Base-by-base conservation (phyloP, 2,113 vertebrate genomes). In the Alexandromys fortis region DNA sequence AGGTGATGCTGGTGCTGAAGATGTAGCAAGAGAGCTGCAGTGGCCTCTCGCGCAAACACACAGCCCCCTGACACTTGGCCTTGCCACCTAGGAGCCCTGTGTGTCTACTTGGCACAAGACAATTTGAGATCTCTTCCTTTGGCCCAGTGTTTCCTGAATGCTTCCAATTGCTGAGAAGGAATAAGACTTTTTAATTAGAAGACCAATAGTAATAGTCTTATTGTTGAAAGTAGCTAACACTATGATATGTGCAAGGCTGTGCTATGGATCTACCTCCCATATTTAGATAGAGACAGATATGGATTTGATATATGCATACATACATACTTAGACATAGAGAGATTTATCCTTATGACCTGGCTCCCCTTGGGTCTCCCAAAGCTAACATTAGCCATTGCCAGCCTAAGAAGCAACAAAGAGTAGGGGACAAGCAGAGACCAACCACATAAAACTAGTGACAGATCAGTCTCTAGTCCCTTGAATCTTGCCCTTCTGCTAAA, bases 401-500 rank as follows among this genome's bases (percentile, higher is more conserved):
- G 65, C 49, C 75, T 92, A 5, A 17, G 30, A 65, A n/a, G 13
- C 75, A 72, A 11, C 14, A 63, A 94, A n/a, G 65, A 78, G 0
- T 14, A 3, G 7, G 33, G 68, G 42, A 17, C 13, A 2, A 38
- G 38, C 12, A 4, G 52, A 91, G 35, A 58, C 1, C 12, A 38
- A 30, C 65, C 61, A 49, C 9, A 55, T 22, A 38, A 58, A 86
- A 8, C 14, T 14, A 91, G 55, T 3, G n/a, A 4, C 42, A 19
- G 65, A 26, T 83, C 28, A 70, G 6, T 61, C 90, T 96, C 89
- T 91, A 73, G 70, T 94, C 38, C 22, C 87, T 79, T 76, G 61
- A 95, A 91, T 89, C 68, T 86, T 68, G 61, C 45, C 47, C 89
- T 85, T 75, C 52, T 89, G 73, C 24, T 87, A 77, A 55, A 83